These are phyloP conservation scores for Holocentrus rufus DNA, from an alignment of 2,797 vertebrate species.

Conservation along the genomic window DNA sequence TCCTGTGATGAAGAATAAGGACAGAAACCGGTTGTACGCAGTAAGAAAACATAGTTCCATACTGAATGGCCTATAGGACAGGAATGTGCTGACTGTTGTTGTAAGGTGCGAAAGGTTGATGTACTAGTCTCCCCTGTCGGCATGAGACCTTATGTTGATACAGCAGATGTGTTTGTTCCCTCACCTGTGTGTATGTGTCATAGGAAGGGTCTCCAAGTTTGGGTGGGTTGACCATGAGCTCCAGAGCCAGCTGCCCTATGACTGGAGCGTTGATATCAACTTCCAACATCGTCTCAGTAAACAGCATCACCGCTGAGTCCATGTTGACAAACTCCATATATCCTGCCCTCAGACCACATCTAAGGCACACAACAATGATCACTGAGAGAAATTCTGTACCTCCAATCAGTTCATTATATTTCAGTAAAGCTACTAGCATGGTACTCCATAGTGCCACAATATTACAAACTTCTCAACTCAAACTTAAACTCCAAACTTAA, in stretches of 20 bases:
- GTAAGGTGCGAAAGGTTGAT: no score
- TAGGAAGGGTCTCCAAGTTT: conserved; percentile 69
- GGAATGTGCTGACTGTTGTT: no score
- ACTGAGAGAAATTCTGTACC: no score
- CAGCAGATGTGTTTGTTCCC: neutral
- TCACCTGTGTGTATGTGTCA: conserved; percentile 64
- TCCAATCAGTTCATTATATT: no score
- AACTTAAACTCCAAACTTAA: no score
- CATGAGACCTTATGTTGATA: no score
- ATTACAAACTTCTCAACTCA: no score
- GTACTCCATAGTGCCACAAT: no score
- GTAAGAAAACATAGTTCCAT: neutral
- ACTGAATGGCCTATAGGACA: neutral
- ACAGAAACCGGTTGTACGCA: neutral
- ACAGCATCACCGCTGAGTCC: conserved; percentile 62
- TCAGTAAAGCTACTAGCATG: no score
- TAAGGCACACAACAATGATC: conserved; percentile 40
- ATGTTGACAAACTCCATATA: conserved; percentile 79
- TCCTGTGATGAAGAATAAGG: conserved; percentile 62
- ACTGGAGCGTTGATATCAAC: conserved; percentile 63
- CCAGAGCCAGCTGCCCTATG: conserved; percentile 74
- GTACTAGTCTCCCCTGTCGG: no score
- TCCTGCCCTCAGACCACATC: conserved; percentile 74
- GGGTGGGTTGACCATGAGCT: conserved; percentile 72
- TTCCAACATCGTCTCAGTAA: conserved; percentile 47